phyloP scores from a whole-genome alignment of 2,888 invertebrate species.

The Notocelia uddmanniana region DNA sequence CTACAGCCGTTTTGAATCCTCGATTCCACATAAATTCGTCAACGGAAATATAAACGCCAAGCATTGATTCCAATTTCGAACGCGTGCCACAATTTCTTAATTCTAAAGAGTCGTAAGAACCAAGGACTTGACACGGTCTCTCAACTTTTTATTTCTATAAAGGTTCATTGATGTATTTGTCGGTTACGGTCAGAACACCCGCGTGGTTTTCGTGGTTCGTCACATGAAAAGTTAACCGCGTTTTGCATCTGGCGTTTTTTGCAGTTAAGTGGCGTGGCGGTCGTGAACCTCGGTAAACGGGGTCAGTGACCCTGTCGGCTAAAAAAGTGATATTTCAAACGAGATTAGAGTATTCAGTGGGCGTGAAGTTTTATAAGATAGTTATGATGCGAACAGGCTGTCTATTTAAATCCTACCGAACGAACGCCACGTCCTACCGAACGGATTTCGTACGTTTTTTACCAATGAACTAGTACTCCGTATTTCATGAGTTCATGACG shows the following conservation, averaged over 20 bases:
- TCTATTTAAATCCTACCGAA: too few relatives aligned
- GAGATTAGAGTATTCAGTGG: slow-evolving; percentile 65
- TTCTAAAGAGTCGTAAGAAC: background rate
- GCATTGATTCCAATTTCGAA: slow-evolving; percentile 50
- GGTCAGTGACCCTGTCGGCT: slow-evolving; percentile 66
- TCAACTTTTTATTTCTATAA: background rate
- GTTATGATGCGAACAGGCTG: background rate
- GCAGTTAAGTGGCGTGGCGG: slow-evolving; percentile 67
- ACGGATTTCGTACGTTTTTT: too few relatives aligned
- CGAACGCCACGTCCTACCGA: too few relatives aligned
- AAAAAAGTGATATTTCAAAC: slow-evolving; percentile 71
- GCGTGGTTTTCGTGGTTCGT: slow-evolving; percentile 49
- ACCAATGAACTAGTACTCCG: too few relatives aligned
- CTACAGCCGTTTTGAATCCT: slow-evolving; percentile 49
- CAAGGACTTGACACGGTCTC: background rate
- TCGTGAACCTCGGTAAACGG: slow-evolving; percentile 71
- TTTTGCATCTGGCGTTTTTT: slow-evolving; percentile 62
- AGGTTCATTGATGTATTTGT: slow-evolving; percentile 38
- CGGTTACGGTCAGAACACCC: slow-evolving; percentile 49
- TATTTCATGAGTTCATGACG: too few relatives aligned
- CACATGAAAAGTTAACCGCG: slow-evolving; percentile 57
- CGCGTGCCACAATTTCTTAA: background rate
- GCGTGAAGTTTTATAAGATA: slow-evolving; percentile 56
- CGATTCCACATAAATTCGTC: slow-evolving; percentile 55
- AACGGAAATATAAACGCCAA: slow-evolving; percentile 58